Evolutionary conservation across 2,797 vertebrate genomes (phyloP), one percentile per base, ranked within the genome.

Genomic region (Pteropus rufus): DNA sequence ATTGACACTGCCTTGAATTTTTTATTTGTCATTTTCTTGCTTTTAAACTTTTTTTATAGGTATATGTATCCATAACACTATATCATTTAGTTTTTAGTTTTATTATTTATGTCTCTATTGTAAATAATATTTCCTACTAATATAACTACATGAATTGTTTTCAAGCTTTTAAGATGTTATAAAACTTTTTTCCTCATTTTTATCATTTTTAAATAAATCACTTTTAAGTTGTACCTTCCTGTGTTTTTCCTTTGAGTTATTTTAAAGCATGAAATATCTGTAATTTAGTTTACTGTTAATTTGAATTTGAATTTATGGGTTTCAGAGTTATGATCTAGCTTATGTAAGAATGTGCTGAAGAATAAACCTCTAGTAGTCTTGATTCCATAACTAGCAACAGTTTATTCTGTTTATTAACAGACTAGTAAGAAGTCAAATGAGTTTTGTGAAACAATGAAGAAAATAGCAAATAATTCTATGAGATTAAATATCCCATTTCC

Each of bases 361-460:
- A 76, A 41, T 85, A 65, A 80, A 14, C 41, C 58, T 83, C 54
- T 80, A 14, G 3, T 84, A 46, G 3, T 85, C n/a, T 94, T 64
- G 5, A 29, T 82, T 97, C 89, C 16, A 49, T 72, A 75, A 44
- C 46, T 39, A 91, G 60, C 19, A 67, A 67, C 15, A 31, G 23
- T 80, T 79, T 77, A 14, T 26, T 89, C 31, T 89, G 3, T 62
- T 67, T 83, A 54, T 86, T 94, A 88, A 85, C 15, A 18, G 34
- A 41, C 39, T 70, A 91, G 16, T 76, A 64, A 76, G 49, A 65
- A 56, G 19, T 84, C 18, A 54, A 10, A 23, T 95, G 29, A 46
- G 16, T 85, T 88, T 95, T 77, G 7, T 81, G 77, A 96, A 95
- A 80, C 62, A 46, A 16, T 67, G 8, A 69, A 95, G 64, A 96